Conservation (phyloP, 1,140 invertebrate genomes). For the Drosophila murphyi region DNA sequence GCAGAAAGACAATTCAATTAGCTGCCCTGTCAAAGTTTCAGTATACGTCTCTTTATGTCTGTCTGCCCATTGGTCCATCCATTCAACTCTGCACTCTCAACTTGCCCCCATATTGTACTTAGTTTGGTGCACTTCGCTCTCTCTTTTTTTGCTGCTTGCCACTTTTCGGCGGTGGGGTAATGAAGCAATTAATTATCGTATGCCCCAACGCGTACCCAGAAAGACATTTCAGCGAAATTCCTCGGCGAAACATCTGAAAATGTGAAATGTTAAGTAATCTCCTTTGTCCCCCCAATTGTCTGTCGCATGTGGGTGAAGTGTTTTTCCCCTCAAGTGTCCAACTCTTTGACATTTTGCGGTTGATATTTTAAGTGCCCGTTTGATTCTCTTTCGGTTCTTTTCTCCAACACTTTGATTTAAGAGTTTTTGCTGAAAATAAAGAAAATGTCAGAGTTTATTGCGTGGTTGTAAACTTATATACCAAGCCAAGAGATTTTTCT, state of each 20-base stretch:
- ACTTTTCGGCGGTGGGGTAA: conserved; percentile 60
- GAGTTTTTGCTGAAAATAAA: background rate
- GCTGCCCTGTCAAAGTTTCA: conserved; percentile 71
- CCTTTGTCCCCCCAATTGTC: background rate
- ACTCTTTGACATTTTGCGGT: conserved; percentile 79
- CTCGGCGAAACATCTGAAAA: conserved; percentile 26
- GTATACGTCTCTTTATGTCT: conserved; percentile 7
- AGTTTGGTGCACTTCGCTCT: conserved; percentile 17
- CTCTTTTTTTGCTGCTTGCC: conserved; percentile 1
- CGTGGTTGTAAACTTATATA: background rate
- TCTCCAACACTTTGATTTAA: conserved; percentile 1
- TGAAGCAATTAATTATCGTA: conserved; percentile 79
- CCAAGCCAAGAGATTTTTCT: too few species aligned
- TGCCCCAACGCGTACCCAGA: conserved; percentile 19
- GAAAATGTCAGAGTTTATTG: background rate
- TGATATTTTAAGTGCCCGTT: conserved; percentile 71
- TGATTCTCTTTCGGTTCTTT: background rate
- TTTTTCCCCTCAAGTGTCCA: conserved; percentile 70
- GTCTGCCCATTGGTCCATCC: conserved; percentile 49
- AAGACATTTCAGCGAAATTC: conserved; percentile 39
- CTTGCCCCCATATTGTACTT: conserved; percentile 24
- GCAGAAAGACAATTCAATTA: conserved; percentile 76
- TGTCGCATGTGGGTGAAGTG: conserved; percentile 59
- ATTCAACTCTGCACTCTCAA: conserved; percentile 26
- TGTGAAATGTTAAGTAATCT: conserved; percentile 64